phyloP scores from a whole-genome alignment of 2,888 invertebrate species.

The Trachelus troglodyta region DNA sequence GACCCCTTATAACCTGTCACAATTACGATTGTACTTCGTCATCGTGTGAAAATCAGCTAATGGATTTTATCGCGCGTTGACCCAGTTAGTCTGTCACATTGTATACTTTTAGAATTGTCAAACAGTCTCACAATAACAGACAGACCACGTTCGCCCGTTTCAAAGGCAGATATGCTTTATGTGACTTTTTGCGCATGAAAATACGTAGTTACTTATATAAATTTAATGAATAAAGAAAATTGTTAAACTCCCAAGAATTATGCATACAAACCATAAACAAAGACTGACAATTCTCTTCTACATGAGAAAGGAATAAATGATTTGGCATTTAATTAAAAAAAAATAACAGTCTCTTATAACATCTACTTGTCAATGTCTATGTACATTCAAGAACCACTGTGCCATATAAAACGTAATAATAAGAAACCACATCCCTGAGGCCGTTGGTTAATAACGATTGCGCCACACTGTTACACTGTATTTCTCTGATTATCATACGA shows the following conservation, averaged over 20 bases:
- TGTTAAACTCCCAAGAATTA: background rate
- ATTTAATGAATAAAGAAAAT: background rate
- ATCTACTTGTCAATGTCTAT: background rate
- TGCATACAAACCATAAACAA: background rate
- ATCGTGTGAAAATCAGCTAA: background rate
- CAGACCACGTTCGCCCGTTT: background rate
- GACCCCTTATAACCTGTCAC: background rate
- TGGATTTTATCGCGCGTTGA: background rate
- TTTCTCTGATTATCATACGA: background rate
- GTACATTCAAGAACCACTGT: background rate
- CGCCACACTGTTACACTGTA: background rate
- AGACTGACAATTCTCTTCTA: background rate
- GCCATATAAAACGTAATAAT: background rate
- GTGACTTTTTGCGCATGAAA: background rate
- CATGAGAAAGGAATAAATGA: background rate
- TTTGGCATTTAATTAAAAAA: background rate
- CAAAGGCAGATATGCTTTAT: background rate
- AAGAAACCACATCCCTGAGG: background rate
- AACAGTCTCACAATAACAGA: background rate
- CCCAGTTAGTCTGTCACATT: background rate
- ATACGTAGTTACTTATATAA: background rate
- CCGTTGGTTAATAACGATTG: background rate
- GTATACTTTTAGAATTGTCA: background rate
- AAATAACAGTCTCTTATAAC: background rate
- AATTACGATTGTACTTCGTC: background rate